These are phyloP conservation scores for Microtus montanus DNA, from an alignment of 2,113 vertebrate genomes.

Conservation along the genomic window DNA sequence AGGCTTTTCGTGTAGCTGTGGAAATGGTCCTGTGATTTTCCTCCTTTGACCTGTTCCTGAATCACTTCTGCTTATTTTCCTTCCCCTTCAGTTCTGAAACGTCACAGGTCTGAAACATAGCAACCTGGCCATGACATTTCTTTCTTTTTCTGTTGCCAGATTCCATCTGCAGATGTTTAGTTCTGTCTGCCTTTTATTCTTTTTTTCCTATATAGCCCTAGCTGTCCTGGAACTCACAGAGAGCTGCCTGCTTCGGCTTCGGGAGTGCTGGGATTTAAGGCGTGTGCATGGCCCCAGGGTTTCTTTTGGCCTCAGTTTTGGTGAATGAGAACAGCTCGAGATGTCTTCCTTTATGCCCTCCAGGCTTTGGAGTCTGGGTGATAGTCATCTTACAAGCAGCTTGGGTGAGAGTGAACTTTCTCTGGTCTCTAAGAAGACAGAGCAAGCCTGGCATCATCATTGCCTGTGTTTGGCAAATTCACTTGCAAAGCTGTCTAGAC, in stretches of 20 bases:
- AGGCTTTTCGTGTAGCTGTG: neutral
- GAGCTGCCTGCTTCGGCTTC: neutral
- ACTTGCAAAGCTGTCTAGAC: slow-evolving; percentile 57
- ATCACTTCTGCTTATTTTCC: slow-evolving; percentile 16
- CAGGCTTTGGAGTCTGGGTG: neutral
- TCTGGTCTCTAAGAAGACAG: slow-evolving; percentile 18
- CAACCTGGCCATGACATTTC: neutral
- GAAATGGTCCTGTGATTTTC: slow-evolving; percentile 13
- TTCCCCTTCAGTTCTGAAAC: neutral
- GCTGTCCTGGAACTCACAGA: neutral
- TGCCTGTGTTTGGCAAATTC: slow-evolving; percentile 54
- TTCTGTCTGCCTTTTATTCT: neutral
- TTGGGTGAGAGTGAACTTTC: neutral
- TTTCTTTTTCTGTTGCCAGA: neutral
- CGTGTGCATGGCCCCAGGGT: neutral
- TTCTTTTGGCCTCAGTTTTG: slow-evolving; percentile 35
- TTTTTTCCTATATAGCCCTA: too few relatives aligned
- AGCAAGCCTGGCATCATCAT: slow-evolving; percentile 10
- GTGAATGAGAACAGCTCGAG: neutral
- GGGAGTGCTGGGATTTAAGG: neutral
- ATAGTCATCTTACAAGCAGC: neutral
- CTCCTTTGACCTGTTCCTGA: slow-evolving; percentile 29
- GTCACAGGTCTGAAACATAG: slow-evolving; percentile 31
- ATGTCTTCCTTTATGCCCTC: neutral
- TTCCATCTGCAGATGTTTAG: slow-evolving; percentile 44